Base-by-base conservation (phyloP, 2,888 invertebrate genomes). In the Caenorhabditis wallacei region DNA sequence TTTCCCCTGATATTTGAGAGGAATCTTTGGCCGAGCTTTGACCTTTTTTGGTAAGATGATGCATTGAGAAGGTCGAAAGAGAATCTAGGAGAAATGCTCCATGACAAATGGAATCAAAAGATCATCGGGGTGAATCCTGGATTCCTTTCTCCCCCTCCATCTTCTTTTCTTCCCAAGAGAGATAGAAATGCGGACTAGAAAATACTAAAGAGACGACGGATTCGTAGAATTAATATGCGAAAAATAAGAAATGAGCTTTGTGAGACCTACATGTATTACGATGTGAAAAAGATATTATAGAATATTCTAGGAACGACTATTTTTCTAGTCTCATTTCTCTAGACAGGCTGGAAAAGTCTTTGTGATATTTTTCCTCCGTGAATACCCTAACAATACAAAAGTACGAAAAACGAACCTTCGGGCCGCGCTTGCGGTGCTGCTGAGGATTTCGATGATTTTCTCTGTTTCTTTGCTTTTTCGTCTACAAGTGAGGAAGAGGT, bases 391-490 rank as follows among this genome's bases (percentile, higher is more conserved):
- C 40, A 40, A 40, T 40, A 40, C 13, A 5, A 43, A 43, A 13
- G 11, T 10, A 43, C n/a, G 61, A 40, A 22, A 35, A 56, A 68
- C 78, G 4, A 69, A 78, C 78, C 78, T 78, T 78, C 78, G 43
- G 46, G 22, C 69, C 78, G 78, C 78, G 61, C 46, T 18, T 54
- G 78, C 78, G 78, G 69, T 68, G 59, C 13, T 61, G 54, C 22
- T n/a, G 53, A 20, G 10, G 53, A 16, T 78, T 78, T 78, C 26
- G 78, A 78, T 70, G 78, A 43, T 70, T 78, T 78, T 63, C 69
- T 76, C 22, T 76, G 76, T 46, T 63, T 78, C 35, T 78, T 78
- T 30, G 54, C 53, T 43, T 78, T 76, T 40, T 76, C 76, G 68
- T 76, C 78, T 63, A 63, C 61, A 61, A 40, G 10, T 40, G 69